Evolutionary conservation across 2,888 invertebrate species (phyloP).

Genomic region (Suillia variegata): DNA sequence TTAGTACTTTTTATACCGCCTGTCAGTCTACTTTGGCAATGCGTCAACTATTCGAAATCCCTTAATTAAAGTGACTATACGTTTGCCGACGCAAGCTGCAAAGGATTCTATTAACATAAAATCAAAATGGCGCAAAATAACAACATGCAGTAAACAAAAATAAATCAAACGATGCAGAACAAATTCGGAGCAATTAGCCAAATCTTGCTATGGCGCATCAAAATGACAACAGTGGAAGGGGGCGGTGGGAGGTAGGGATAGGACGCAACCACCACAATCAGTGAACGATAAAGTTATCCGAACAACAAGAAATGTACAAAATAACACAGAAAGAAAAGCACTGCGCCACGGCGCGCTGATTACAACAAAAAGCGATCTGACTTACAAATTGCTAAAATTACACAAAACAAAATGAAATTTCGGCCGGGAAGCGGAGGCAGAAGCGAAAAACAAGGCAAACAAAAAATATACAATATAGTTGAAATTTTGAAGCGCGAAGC

Average conservation of each 20-base stretch:
- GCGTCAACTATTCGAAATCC: neutral
- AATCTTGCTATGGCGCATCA: neutral
- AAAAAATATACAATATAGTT: neutral
- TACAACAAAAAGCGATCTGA: conserved; percentile 1
- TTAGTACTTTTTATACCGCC: too few relatives aligned
- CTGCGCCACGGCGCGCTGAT: neutral
- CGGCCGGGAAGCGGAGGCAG: neutral
- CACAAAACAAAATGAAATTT: conserved; percentile 17
- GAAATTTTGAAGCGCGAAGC: neutral
- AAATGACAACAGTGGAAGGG: neutral
- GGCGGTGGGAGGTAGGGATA: neutral
- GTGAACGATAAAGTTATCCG: conserved; percentile 12
- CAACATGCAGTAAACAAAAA: conserved; percentile 4
- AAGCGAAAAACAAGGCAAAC: neutral
- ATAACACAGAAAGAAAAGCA: conserved; percentile 2
- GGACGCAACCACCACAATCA: neutral
- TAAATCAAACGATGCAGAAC: conserved; percentile 22
- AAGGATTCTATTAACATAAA: neutral
- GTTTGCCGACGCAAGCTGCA: neutral
- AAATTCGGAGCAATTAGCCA: conserved; percentile 28
- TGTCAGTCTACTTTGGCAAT: too few relatives aligned
- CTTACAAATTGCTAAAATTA: conserved; percentile 24
- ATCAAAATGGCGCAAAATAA: neutral
- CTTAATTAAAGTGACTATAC: conserved; percentile 8
- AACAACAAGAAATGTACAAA: conserved; percentile 17